Conservation (phyloP, 2,888 invertebrate genomes). For the Acheta domesticus region DNA sequence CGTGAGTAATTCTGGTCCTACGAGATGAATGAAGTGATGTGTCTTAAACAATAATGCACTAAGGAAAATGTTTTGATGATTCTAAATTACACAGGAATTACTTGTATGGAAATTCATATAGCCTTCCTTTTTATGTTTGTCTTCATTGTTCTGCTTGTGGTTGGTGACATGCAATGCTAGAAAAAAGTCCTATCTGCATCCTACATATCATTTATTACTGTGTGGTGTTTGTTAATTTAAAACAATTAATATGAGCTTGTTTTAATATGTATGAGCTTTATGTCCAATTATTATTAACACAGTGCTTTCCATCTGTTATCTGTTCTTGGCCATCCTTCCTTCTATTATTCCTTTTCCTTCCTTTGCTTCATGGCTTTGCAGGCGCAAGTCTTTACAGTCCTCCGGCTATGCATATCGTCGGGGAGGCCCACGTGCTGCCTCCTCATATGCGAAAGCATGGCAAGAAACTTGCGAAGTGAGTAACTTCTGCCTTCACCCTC, state of each 20-base stretch:
- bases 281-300: background rate
- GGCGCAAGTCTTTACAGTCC: conserved; percentile 30
- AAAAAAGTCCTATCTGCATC: background rate
- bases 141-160: background rate
- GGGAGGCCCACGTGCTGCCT: conserved; percentile 31
- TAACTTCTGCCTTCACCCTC: conserved; percentile 31
- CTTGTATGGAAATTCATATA: no score
- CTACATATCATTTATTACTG: background rate
- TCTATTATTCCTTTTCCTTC: conserved; percentile 26
- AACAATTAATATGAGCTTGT: no score
- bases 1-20: no score
- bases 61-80: no score
- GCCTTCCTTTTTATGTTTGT: background rate
- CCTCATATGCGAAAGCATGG: conserved; percentile 43
- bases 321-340: conserved; percentile 27
- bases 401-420: conserved; percentile 33
- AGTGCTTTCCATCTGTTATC: conserved; percentile 20
- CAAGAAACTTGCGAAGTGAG: conserved; percentile 51
- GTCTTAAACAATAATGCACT: no score
- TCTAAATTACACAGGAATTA: no score
- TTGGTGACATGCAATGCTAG: background rate
- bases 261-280: background rate
- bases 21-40: no score
- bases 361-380: conserved; percentile 26
- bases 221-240: background rate